Evolutionary conservation across 1,140 invertebrate genomes (phyloP).

Genomic region (Atta colombica): DNA sequence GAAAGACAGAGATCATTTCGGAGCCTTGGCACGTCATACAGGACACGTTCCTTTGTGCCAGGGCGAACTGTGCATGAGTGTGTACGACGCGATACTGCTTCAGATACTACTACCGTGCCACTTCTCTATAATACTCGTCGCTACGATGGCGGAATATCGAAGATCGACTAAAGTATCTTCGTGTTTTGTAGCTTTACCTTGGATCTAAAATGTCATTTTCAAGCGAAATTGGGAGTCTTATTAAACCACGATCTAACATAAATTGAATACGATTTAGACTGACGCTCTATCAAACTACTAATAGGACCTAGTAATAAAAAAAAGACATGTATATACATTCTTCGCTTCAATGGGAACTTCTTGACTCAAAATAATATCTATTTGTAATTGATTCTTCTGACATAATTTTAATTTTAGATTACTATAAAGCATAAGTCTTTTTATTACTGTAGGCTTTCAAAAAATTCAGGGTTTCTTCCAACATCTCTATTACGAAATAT

Average conservation of each 20-base stretch:
- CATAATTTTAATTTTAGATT: no score
- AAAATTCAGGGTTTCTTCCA: no score
- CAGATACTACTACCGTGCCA: background rate
- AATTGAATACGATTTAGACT: background rate
- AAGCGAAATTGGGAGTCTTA: conserved; percentile 7
- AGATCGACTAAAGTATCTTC: conserved; percentile 7
- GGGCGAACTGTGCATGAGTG: conserved; percentile 16
- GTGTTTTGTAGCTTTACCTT: conserved; percentile 15
- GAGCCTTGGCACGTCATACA: conserved; percentile 30
- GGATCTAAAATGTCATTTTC: conserved; percentile 29
- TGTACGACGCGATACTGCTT: conserved; percentile 5
- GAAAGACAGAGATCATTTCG: conserved; percentile 12
- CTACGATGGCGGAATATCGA: conserved; percentile 27
- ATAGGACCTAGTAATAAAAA: background rate
- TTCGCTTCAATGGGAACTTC: no score
- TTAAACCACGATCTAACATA: conserved; percentile 6
- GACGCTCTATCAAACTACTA: background rate
- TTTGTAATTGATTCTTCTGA: no score
- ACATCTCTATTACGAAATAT: no score
- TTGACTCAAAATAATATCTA: no score
- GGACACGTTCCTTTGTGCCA: conserved; percentile 36
- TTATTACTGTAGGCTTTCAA: no score
- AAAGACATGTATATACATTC: background rate
- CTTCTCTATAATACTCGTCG: conserved; percentile 14
- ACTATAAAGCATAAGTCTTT: no score